Evolutionary conservation across 2,113 vertebrate genomes (phyloP).

Genomic region (Periophthalmus modestus): DNA sequence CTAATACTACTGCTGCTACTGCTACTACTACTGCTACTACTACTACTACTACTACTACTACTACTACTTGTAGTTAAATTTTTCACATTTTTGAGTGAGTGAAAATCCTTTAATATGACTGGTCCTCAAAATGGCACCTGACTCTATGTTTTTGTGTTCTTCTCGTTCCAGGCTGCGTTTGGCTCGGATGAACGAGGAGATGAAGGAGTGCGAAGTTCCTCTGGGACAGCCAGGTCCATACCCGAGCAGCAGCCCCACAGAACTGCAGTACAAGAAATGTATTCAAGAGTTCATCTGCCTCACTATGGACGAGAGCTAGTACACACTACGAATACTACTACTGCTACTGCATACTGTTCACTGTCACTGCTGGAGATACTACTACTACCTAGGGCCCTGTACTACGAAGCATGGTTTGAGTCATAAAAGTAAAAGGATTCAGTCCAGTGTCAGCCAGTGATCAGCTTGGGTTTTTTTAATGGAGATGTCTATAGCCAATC

Average conservation of each 20-base stretch:
- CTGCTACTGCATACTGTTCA: slow-evolving; percentile 20
- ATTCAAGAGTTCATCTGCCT: slow-evolving; percentile 98
- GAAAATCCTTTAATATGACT: no score
- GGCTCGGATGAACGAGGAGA: slow-evolving; percentile 98
- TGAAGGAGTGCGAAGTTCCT: slow-evolving; percentile 93
- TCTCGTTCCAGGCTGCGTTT: slow-evolving; percentile 84
- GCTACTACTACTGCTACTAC: no score
- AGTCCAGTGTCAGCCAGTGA: no score
- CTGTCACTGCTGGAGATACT: slow-evolving; percentile 19
- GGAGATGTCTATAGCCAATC: no score
- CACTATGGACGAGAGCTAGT: slow-evolving; percentile 79
- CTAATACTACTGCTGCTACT: no score
- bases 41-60: no score
- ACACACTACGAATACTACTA: slow-evolving; percentile 11
- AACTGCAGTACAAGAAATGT: slow-evolving; percentile 96
- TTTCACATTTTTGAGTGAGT: no score
- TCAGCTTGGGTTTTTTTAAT: no score
- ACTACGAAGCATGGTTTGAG: neutral
- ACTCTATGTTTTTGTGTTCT: slow-evolving; percentile 65
- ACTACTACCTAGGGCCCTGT: neutral
- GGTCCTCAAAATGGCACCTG: neutral
- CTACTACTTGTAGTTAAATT: no score
- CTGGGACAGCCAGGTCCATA: slow-evolving; percentile 99
- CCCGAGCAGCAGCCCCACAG: slow-evolving; percentile 90
- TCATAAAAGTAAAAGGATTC: neutral